phyloP scores from a whole-genome alignment of 2,113 vertebrate species.

The Strix aluco region DNA sequence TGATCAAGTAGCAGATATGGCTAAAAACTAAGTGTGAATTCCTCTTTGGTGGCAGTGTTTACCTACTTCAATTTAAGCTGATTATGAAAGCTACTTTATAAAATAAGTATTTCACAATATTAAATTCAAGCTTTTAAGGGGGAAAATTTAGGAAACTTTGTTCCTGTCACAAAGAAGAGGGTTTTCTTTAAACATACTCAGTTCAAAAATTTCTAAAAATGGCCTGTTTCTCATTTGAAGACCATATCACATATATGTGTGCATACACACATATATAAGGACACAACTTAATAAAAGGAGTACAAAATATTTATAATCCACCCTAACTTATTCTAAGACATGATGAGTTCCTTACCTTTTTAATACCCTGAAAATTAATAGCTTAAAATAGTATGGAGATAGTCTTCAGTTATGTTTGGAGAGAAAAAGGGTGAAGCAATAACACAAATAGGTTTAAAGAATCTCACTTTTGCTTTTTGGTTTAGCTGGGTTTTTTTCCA shows the following conservation, averaged over 20 bases:
- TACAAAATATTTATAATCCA: background rate
- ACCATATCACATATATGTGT: background rate
- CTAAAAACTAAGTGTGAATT: background rate
- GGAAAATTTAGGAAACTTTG: background rate
- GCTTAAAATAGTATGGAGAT: background rate
- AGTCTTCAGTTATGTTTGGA: background rate
- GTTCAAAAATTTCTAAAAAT: background rate
- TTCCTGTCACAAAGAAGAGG: background rate
- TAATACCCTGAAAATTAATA: background rate
- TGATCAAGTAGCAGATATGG: background rate
- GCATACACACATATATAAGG: background rate
- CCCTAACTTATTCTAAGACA: background rate
- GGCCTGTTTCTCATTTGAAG: background rate
- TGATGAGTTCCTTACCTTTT: background rate
- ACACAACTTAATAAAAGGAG: background rate
- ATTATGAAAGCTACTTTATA: background rate
- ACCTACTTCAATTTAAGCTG: background rate
- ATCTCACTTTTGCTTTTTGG: background rate
- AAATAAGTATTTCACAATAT: slow-evolving; percentile 26
- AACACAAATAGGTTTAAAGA: background rate
- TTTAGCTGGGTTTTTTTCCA: background rate
- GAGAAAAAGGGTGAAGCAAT: background rate
- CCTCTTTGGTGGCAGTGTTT: background rate
- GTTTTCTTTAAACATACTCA: background rate
- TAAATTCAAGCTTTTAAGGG: background rate